These are phyloP conservation scores for Gavialis gangeticus DNA, from an alignment of 2,113 vertebrate genomes.

Conservation along the genomic window DNA sequence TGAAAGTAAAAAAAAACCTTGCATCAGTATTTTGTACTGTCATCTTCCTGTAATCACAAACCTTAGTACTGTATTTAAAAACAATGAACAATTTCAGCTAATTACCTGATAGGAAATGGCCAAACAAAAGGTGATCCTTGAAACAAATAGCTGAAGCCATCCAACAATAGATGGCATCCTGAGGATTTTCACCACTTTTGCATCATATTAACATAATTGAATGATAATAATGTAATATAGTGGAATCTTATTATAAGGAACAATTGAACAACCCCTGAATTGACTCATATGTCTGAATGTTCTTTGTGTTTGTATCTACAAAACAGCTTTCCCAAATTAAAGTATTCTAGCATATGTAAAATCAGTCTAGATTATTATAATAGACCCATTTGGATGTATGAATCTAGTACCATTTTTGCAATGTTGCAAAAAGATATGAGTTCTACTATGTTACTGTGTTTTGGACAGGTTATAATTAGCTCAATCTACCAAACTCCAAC, in stretches of 20 bases:
- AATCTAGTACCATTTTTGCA: neutral
- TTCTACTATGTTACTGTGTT: conserved; percentile 39
- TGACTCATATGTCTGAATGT: neutral
- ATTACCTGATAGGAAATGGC: neutral
- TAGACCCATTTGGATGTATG: neutral
- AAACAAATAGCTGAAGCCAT: neutral
- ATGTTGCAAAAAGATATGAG: conserved; percentile 39
- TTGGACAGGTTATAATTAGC: conserved; percentile 68
- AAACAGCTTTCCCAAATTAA: neutral
- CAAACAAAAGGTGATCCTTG: neutral
- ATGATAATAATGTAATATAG: neutral
- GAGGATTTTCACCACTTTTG: conserved; percentile 19
- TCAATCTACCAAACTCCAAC: conserved; percentile 37
- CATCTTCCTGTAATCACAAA: neutral
- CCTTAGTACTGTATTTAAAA: neutral
- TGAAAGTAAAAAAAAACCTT: neutral
- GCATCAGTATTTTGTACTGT: neutral
- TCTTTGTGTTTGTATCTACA: neutral
- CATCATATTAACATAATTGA: conserved; percentile 41
- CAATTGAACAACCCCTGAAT: conserved; percentile 4
- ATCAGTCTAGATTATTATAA: neutral
- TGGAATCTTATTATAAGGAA: neutral
- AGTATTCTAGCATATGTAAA: neutral
- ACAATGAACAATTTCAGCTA: neutral
- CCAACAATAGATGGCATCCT: neutral